Evolutionary conservation across 37 sponge, comb jelly and placozoan genomes (phyloP).

Genomic region (Theonella swinhoei): DNA sequence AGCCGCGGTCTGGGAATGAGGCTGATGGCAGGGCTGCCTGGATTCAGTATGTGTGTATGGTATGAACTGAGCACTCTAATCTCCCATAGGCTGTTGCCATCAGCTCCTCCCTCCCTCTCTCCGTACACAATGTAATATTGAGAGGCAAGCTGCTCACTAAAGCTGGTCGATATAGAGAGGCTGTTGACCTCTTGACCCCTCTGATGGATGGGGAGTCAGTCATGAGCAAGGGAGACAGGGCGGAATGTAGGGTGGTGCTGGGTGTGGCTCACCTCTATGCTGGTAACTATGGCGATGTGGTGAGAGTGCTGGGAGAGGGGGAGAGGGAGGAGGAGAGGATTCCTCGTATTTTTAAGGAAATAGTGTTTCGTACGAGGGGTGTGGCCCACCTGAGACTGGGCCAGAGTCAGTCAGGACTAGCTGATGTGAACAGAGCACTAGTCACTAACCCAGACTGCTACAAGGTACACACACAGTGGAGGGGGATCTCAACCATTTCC

Average conservation of each 20-base stretch:
- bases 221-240: neutral
- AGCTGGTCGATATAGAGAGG: neutral
- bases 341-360: neutral
- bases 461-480: slow-evolving; percentile 33
- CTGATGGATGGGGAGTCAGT: neutral
- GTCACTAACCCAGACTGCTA: slow-evolving; percentile 70
- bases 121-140: too few species aligned
- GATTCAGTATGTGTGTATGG: too few species aligned
- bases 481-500: too few species aligned
- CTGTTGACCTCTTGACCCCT: neutral
- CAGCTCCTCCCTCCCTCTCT: too few species aligned
- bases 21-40: too few species aligned
- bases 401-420: slow-evolving; percentile 45
- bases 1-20: too few species aligned
- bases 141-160: neutral
- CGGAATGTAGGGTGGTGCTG: neutral
- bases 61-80: too few species aligned
- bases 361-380: slow-evolving; percentile 74
- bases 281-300: neutral
- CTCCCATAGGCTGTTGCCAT: neutral
- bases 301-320: neutral
- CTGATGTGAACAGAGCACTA: slow-evolving; percentile 86
- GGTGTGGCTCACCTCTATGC: neutral
- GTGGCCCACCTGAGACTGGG: slow-evolving; percentile 66
- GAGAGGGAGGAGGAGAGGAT: neutral